phyloP scores from a whole-genome alignment of 2,797 vertebrate genomes.

The Leptodactylus fallax region DNA sequence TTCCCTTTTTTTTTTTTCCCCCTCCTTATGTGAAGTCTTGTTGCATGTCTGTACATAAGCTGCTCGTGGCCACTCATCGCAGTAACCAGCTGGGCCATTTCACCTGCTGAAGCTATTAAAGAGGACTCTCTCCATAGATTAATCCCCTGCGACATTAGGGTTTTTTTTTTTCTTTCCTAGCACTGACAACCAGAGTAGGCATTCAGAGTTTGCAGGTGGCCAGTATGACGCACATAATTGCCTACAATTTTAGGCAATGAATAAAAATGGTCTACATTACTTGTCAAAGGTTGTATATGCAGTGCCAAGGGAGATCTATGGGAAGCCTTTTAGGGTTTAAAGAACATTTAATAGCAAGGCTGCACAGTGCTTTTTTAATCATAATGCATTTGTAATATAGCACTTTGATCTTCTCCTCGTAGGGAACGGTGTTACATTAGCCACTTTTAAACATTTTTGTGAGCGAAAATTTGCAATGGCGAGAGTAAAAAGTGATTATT shows the following conservation, averaged over 20 bases:
- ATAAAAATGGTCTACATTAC: constrained; percentile 99
- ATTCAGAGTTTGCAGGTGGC: constrained; percentile 99
- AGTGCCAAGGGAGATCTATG: constrained; percentile 99
- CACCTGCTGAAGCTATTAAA: constrained; percentile 97
- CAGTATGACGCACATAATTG: constrained; percentile 99
- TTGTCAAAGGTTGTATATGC: constrained; percentile 99
- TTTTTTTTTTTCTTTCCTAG: constrained; percentile 74
- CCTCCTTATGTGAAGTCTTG: constrained; percentile 76
- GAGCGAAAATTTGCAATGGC: constrained; percentile 83
- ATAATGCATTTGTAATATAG: constrained; percentile 89
- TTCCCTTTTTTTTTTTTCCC: not conserved
- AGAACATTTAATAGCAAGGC: constrained; percentile 98
- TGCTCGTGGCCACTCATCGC: constrained; percentile 96
- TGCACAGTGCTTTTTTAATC: constrained; percentile 89
- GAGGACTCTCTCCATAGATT: constrained; percentile 86
- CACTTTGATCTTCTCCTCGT: constrained; percentile 87
- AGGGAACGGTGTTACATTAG: constrained; percentile 86
- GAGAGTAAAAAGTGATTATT: constrained; percentile 87
- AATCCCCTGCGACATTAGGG: constrained; percentile 88
- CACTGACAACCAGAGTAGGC: constrained; percentile 94
- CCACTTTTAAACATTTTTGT: constrained; percentile 87
- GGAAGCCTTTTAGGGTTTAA: constrained; percentile 97
- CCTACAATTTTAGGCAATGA: constrained; percentile 99
- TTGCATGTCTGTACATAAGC: constrained; percentile 86
- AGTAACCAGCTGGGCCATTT: constrained; percentile 99